Conservation (phyloP, 1,140 invertebrate species). For the Bombus waltoni region DNA sequence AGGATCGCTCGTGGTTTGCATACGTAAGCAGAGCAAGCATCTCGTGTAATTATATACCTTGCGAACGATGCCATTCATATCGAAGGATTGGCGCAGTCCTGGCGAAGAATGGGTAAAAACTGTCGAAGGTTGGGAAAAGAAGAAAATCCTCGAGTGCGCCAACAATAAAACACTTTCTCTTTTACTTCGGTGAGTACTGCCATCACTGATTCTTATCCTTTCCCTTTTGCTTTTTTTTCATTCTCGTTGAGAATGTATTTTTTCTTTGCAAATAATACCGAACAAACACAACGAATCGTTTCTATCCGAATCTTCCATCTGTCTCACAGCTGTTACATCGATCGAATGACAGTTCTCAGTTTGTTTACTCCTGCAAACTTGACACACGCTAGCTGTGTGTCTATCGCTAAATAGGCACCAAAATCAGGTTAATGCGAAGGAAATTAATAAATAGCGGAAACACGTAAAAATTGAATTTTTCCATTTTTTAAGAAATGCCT, state of each 20-base stretch:
- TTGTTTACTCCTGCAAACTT: conserved; percentile 68
- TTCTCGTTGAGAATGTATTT: conserved; percentile 2
- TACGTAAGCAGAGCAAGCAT: not conserved
- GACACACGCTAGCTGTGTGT: not conserved
- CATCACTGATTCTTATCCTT: not conserved
- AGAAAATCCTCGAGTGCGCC: conserved; percentile 94
- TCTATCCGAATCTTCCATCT: not conserved
- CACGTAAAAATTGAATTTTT: not conserved
- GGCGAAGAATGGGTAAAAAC: conserved; percentile 99
- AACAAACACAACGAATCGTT: not conserved
- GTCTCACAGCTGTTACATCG: conserved; percentile 77
- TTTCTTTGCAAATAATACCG: conserved; percentile 43
- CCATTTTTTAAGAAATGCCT: not conserved
- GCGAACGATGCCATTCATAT: conserved; percentile 94
- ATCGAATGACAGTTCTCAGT: conserved; percentile 62
- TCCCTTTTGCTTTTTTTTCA: not conserved
- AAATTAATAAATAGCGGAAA: not conserved
- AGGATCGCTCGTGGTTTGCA: not conserved
- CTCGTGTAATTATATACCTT: not conserved
- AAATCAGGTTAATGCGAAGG: not conserved
- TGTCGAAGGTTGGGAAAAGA: conserved; percentile 97
- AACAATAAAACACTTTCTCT: conserved; percentile 82
- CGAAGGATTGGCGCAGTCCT: conserved; percentile 96
- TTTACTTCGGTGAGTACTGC: conserved; percentile 76
- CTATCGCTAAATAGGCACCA: too few relatives aligned